These are phyloP conservation scores for Brevipalpus yothersi DNA, from an alignment of 1,140 invertebrate species.

Conservation along the genomic window DNA sequence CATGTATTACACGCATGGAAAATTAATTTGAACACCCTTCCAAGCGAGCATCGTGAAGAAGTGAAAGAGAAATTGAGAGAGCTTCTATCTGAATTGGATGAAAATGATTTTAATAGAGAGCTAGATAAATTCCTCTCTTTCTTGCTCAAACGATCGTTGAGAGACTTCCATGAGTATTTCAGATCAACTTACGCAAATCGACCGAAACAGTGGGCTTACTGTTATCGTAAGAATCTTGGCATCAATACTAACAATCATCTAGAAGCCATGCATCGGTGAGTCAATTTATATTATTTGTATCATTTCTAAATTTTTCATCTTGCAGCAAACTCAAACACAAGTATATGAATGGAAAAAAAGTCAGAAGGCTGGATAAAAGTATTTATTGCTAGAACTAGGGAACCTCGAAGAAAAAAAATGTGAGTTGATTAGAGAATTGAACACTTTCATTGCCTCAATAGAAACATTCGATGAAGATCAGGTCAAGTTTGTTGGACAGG, in stretches of 20 bases:
- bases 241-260: not conserved
- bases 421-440: no score
- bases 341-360: no score
- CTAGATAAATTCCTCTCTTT: not conserved
- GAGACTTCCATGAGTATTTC: not conserved
- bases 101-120: not conserved
- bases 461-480: no score
- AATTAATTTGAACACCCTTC: not conserved
- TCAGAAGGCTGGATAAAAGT: no score
- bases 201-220: not conserved
- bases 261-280: not conserved
- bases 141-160: not conserved
- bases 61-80: not conserved
- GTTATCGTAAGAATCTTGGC: not conserved
- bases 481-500: no score
- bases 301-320: no score
- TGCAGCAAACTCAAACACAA: no score
- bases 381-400: no score
- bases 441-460: no score
- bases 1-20: not conserved
- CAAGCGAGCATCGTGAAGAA: not conserved
- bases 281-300: not conserved
- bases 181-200: not conserved
- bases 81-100: not conserved
- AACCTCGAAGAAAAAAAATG: no score